phyloP scores from a whole-genome alignment of 2,888 invertebrate genomes.

The Noctua janthina region DNA sequence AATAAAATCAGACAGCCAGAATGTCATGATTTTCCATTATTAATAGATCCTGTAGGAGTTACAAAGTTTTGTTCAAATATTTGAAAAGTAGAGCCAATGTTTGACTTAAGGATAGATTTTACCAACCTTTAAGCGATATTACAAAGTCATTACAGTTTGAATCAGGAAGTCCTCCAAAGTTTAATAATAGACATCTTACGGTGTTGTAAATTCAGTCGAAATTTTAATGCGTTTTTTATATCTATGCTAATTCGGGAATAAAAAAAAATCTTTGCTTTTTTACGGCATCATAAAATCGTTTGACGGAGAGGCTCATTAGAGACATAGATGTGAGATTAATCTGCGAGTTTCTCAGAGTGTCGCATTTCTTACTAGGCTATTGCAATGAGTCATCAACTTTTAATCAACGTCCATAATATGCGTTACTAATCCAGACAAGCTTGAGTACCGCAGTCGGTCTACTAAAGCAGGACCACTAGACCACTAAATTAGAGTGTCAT shows the following conservation, averaged over 20 bases:
- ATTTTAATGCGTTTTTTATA: conserved; percentile 44
- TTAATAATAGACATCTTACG: conserved; percentile 46
- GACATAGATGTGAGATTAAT: conserved; percentile 25
- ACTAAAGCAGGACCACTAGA: conserved; percentile 59
- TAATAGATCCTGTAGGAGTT: conserved; percentile 18
- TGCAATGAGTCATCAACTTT: conserved; percentile 20
- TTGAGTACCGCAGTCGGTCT: conserved; percentile 37
- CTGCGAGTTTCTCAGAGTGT: conserved; percentile 33
- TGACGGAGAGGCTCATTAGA: conserved; percentile 43
- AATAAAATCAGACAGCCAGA: conserved; percentile 8
- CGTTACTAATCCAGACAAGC: conserved; percentile 43
- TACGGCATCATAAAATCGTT: conserved; percentile 55
- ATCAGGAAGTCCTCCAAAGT: conserved; percentile 41
- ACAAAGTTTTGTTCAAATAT: conserved; percentile 46
- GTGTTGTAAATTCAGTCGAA: conserved; percentile 38
- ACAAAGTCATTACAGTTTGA: conserved; percentile 50
- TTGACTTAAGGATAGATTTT: conserved; percentile 53
- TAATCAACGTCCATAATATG: conserved; percentile 32
- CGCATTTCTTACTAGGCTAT: conserved; percentile 16
- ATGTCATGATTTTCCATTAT: conserved; percentile 40
- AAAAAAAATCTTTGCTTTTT: conserved; percentile 48
- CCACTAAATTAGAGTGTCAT: conserved; percentile 75
- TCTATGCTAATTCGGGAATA: conserved; percentile 43
- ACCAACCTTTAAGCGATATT: conserved; percentile 50
- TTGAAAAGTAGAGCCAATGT: conserved; percentile 50